These are phyloP conservation scores for Chionomys nivalis DNA, from an alignment of 2,113 vertebrate genomes.

Conservation along the genomic window DNA sequence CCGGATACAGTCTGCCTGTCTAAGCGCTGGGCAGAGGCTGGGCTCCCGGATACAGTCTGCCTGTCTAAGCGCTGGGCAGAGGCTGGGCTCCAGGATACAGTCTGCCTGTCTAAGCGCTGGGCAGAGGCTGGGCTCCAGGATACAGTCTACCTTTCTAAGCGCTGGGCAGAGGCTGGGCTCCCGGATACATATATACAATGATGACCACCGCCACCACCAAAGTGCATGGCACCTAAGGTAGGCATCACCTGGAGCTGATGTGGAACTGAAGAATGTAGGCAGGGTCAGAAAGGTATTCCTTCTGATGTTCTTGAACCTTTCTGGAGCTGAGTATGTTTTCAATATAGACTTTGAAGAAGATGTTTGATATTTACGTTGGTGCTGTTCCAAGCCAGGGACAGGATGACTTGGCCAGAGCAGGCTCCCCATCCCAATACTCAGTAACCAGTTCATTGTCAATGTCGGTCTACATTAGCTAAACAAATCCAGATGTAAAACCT, in stretches of 20 bases:
- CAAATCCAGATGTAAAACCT: conserved; percentile 55
- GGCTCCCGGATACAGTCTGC: not conserved
- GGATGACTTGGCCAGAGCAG: not conserved
- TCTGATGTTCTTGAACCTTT: not conserved
- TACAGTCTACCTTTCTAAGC: not conserved
- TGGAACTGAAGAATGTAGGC: not conserved
- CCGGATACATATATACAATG: not conserved
- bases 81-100: too few relatives aligned
- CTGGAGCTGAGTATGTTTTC: conserved; percentile 2
- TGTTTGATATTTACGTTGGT: conserved; percentile 27
- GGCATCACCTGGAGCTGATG: not conserved
- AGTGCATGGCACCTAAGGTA: not conserved
- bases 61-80: not conserved
- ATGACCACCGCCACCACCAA: not conserved
- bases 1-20: not conserved
- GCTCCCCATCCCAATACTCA: not conserved
- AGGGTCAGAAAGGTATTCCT: not conserved
- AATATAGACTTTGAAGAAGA: conserved; percentile 20
- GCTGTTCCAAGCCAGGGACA: not conserved
- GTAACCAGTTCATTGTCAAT: conserved; percentile 32
- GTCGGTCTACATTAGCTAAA: conserved; percentile 25
- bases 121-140: not conserved
- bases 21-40: not conserved
- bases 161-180: not conserved
- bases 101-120: not conserved